Base-by-base conservation (phyloP, 2,113 vertebrate genomes). In the Callithrix jacchus region DNA sequence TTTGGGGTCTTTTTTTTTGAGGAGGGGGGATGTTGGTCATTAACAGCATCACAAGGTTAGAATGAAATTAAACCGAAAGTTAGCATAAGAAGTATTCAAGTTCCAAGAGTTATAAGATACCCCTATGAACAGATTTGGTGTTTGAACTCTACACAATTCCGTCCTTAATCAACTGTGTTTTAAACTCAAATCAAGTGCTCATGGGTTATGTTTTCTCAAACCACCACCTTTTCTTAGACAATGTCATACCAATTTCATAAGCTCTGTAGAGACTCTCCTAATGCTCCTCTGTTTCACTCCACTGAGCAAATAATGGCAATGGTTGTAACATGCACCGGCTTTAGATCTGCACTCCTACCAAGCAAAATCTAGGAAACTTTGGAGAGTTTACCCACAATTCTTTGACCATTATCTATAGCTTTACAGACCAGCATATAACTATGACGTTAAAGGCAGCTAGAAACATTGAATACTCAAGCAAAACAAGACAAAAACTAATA, bases 61-160 rank as follows among this genome's bases (percentile, higher is more conserved):
- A 92, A 91, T 42, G 27, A 52, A 49, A 94, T 90, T 47, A 98
- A 96, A 89, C 37, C 16, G 89, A 13, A 61, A 87, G 40, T 89
- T 83, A 91, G 89, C 20, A 47, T 45, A 81, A 66, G 64, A 93
- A 93, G 70, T 93, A 84, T 32, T 96, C 64, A 93, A 83, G 68
- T 96, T 92, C 88, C 70, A 95, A 94, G 79, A 85, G n/a, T 87
- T 92, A 66, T n/a, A 68, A 20, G 47, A 86, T 61, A 87, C 56
- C 35, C 47, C 66, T 47, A 92, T 52, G 81, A 97, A 77, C 23
- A 88, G 87, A 93, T 94, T 13, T 89, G 54, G 83, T 76, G 37
- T 16, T 47, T 94, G 8, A 90, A 88, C 3, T 16, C 56, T 32
- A 93, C 49, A 91, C 21, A 77, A 47, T 37, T 86, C n/a, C 83